Percentiles rank a stretch among this genome's conserved stretches.
Evolutionary conservation across 2,888 invertebrate genomes (phyloP).

Genomic region (Xestia ashworthii): DNA sequence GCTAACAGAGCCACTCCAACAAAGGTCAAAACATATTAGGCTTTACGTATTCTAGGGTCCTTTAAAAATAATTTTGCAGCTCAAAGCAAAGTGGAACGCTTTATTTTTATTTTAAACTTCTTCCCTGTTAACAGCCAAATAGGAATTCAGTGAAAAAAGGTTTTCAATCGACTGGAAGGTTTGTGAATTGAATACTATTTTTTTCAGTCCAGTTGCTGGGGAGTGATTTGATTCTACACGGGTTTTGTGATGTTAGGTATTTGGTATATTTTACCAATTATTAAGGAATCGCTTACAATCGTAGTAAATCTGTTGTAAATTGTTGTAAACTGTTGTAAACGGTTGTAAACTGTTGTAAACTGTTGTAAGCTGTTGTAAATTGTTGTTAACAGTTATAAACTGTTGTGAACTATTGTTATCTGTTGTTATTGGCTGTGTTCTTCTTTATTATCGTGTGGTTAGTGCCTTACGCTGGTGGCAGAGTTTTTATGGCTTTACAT

Average conservation of each 20-base stretch:
- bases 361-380: not conserved
- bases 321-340: too few relatives aligned
- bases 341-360: too few relatives aligned
- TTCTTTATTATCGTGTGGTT: too few relatives aligned
- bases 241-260: slow-evolving; percentile 13
- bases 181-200: slow-evolving; percentile 46
- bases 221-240: slow-evolving; percentile 25
- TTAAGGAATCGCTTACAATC: not conserved
- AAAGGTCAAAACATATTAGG: slow-evolving; percentile 64
- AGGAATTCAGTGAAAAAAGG: slow-evolving; percentile 51
- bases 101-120: slow-evolving; percentile 59
- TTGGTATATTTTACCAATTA: not conserved
- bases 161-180: slow-evolving; percentile 41
- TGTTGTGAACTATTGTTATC: not conserved
- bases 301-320: not conserved
- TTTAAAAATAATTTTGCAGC: slow-evolving; percentile 60
- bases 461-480: too few relatives aligned
- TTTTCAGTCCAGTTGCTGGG: slow-evolving; percentile 44
- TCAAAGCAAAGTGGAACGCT: slow-evolving; percentile 36
- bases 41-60: slow-evolving; percentile 40
- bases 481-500: too few relatives aligned
- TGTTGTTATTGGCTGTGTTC: not conserved
- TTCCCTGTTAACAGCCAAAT: slow-evolving; percentile 46
- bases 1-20: slow-evolving; percentile 41
- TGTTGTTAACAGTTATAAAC: not conserved